phyloP scores from a whole-genome alignment of 2,113 vertebrate genomes.

The Conger conger region DNA sequence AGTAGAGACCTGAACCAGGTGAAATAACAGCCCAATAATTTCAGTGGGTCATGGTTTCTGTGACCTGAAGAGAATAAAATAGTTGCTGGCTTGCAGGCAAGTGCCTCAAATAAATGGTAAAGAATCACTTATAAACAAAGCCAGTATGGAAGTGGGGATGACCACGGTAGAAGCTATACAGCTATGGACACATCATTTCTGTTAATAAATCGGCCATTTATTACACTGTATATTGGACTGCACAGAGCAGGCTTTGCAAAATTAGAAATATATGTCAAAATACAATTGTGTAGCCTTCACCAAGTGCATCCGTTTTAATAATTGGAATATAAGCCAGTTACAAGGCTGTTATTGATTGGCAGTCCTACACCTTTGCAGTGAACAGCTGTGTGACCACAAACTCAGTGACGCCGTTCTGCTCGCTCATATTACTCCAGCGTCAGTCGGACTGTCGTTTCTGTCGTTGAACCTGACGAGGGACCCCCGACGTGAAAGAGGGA shows the following conservation, averaged over 20 bases:
- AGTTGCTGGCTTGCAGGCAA: neutral
- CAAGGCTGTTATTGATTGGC: neutral
- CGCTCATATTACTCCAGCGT: neutral
- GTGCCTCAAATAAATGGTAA: neutral
- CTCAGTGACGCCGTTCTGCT: neutral
- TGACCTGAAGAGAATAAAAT: neutral
- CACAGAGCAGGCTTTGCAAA: neutral
- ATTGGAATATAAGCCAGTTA: neutral
- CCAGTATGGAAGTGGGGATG: neutral
- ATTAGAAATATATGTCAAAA: neutral
- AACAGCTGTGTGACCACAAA: neutral
- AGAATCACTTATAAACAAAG: neutral
- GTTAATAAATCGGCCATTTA: too few species aligned
- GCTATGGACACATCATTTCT: too few species aligned
- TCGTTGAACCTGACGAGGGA: neutral
- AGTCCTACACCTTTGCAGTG: neutral
- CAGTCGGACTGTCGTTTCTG: neutral
- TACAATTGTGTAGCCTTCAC: neutral
- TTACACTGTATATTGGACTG: too few species aligned
- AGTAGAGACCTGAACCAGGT: too few species aligned
- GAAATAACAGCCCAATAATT: too few species aligned
- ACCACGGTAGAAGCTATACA: neutral
- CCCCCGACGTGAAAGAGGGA: neutral
- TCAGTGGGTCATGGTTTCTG: neutral
- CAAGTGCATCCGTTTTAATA: neutral